Base-by-base conservation (phyloP, 1,140 invertebrate species). In the Nymphalis io region DNA sequence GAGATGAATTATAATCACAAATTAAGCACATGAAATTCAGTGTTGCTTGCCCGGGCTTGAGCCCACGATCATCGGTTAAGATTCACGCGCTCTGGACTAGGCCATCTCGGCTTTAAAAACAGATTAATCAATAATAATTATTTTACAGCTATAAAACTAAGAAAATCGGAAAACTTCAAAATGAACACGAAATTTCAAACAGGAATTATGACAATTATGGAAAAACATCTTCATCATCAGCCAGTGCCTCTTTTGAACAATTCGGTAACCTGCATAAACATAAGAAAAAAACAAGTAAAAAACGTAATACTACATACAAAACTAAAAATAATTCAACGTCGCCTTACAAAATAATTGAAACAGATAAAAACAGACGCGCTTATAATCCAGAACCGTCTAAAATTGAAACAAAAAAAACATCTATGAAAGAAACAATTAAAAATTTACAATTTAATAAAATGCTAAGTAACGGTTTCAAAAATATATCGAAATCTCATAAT, bases 391-490 rank as follows among this genome's bases (percentile, higher is more conserved):
- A 13, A 42, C 12, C 8, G 20, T 20, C n/a, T 11, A 10, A 20
- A 21, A 20, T 11, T 51, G 46, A 51, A 20, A 20, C 11, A 12
- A 20, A 20, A 20, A 20, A 51, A 18, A 51, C 46, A 51, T 12
- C 46, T 20, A 12, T 12, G 8, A 51, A 20, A 51, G 11, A 11
- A 3, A 0, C 18, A 20, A 12, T 12, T 10, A 51, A 5, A 20
- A 20, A 51, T 10, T 1, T 21, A 1, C 40, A n/a, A 42, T n/a
- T 42, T 13, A 42, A 42, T 12, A 18, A 66, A 8, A 64, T 59
- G 60, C 70, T 79, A 39, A 59, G 64, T 61, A 59, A 67, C 18
- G 70, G 73, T 57, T 44, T 74, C 2, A 48, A 59, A 16, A n/a
- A 46, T 46, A 18, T 46, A 8, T 15, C 15, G 3, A 46, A 46